A percentile compares a stretch with the other conserved stretches of the same genome.
Evolutionary conservation across 2,888 invertebrate species (phyloP).

Genomic region (Pycnomerus fuliginosus): DNA sequence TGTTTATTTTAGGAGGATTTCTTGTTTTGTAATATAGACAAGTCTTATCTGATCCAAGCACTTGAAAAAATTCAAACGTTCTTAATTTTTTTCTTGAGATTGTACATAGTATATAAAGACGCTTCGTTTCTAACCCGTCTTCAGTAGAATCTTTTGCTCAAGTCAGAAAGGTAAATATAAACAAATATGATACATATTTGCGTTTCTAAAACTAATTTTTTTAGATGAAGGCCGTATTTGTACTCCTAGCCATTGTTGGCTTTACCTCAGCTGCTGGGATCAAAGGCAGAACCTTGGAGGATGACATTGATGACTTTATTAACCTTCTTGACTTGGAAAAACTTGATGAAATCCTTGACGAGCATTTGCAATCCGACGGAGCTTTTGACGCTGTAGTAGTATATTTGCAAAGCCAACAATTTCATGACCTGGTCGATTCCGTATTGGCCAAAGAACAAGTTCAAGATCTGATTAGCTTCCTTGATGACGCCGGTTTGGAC

Average conservation of each 20-base stretch:
- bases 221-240: slow-evolving; percentile 29
- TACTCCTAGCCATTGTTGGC: slow-evolving; percentile 15
- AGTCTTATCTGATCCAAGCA: no score
- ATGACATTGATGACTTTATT: slow-evolving; percentile 21
- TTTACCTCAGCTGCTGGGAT: neutral
- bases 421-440: slow-evolving; percentile 28
- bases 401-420: slow-evolving; percentile 37
- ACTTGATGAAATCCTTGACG: slow-evolving; percentile 29
- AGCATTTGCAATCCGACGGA: slow-evolving; percentile 30
- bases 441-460: slow-evolving; percentile 23
- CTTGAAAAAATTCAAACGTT: no score
- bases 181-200: no score
- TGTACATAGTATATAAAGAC: no score
- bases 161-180: no score
- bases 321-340: slow-evolving; percentile 32
- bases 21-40: no score
- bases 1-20: no score
- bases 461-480: slow-evolving; percentile 27
- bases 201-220: no score
- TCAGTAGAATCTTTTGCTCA: no score
- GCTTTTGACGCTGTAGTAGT: slow-evolving; percentile 31
- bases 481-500: slow-evolving; percentile 29
- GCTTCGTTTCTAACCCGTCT: no score
- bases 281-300: neutral
- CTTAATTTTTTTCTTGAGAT: no score